Percentiles rank a stretch among this genome's conserved stretches.
These are phyloP conservation scores for Papilio polytes DNA, from an alignment of 1,140 invertebrate species.

Conservation along the genomic window DNA sequence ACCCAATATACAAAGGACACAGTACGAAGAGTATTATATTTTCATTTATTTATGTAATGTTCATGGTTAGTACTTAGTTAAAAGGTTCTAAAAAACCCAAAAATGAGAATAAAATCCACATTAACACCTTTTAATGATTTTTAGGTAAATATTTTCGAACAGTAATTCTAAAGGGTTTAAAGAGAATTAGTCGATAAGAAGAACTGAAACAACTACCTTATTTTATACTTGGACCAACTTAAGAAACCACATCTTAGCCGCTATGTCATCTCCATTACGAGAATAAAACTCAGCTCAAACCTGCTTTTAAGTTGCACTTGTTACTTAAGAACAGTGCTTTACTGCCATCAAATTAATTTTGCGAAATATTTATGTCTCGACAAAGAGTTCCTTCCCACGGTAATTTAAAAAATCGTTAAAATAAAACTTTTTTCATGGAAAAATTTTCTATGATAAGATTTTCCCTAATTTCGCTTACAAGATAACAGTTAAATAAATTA, in stretches of 20 bases:
- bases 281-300: slow-evolving; percentile 24
- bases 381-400: slow-evolving; percentile 1
- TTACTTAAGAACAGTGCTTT: slow-evolving; percentile 24
- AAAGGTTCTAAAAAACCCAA: not conserved
- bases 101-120: not conserved
- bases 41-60: not conserved
- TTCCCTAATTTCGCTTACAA: not conserved
- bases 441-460: not conserved
- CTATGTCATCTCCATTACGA: slow-evolving; percentile 28
- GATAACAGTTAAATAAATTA: not conserved
- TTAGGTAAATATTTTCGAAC: not conserved
- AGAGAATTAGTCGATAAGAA: slow-evolving; percentile 3
- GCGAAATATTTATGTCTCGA: slow-evolving; percentile 5
- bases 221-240: slow-evolving; percentile 25
- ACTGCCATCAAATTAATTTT: slow-evolving; percentile 23
- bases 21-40: too few species aligned
- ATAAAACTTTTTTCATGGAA: not conserved
- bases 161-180: slow-evolving; percentile 20
- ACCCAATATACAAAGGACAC: not conserved
- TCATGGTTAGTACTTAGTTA: not conserved
- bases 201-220: slow-evolving; percentile 6
- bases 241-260: slow-evolving; percentile 3
- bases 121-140: slow-evolving; percentile 7
- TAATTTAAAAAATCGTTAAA: not conserved
- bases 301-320: slow-evolving; percentile 28